Evolutionary conservation across 2,113 vertebrate species (phyloP), one percentile per base, ranked within the genome.

Genomic region (Zosterops borbonicus): DNA sequence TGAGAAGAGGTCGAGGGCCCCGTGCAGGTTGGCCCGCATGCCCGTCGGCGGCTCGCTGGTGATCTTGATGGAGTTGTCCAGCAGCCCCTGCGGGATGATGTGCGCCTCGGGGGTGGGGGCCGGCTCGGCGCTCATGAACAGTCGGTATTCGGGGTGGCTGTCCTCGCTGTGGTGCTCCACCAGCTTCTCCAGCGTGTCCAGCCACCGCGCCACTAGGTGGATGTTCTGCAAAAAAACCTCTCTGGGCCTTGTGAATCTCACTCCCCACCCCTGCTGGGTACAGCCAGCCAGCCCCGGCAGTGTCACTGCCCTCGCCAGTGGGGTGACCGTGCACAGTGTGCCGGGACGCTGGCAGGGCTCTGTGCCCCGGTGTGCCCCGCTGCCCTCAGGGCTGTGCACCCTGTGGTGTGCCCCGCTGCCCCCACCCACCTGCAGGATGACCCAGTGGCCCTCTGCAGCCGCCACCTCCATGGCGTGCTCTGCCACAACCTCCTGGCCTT

Each of bases 1-100:
- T 3, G 95, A 97, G 89, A 98, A 98, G 86, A 98, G 98, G 83
- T 98, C 97, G 15, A 98, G 95, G 25, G 98, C 98, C 67, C 98
- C 98, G 93, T 98, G 98, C 95, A 98, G 93, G 91, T 98, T 98
- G 90, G 98, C 97, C 0, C 96, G 12, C 98, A 98, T 98, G 94
- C 98, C 98, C 0, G 97, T 98, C 0, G 98, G 98, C 0, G 97
- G 98, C 95, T 98, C 98, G 0, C 95, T 98, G 96, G 98, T 98
- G 96, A 98, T 98, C 58, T 98, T 98, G 95, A 98, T 98, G 94
- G 98, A 88, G 0, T 98, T 97, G 19, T 98, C 98, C 94, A 98
- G 95, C 94, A 98, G 96, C 39, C 98, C 98, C 93, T 98, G 98
- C 0, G 98, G 98, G 90, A 98, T 98, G 95, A 98, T 97, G 92